phyloP scores from a whole-genome alignment of 2,888 invertebrate species.

The Flexamia atlantica region DNA sequence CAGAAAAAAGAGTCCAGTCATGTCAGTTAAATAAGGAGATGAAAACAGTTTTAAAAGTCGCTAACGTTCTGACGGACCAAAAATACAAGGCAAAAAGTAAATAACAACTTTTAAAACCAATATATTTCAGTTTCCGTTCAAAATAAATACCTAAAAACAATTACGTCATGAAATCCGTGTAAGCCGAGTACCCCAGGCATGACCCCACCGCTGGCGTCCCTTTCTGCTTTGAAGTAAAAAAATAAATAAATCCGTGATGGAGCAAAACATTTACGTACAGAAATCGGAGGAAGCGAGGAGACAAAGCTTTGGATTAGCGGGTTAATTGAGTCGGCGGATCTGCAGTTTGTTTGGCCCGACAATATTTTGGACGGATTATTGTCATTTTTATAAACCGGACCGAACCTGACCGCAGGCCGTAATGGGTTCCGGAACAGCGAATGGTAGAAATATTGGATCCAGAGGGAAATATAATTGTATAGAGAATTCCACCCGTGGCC shows the following conservation, averaged over 20 bases:
- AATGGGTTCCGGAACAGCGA: conserved; percentile 15
- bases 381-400: conserved; percentile 43
- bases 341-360: conserved; percentile 45
- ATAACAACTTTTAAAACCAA: too few relatives aligned
- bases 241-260: conserved; percentile 48
- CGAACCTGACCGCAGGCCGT: conserved; percentile 25
- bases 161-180: not conserved
- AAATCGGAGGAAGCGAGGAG: conserved; percentile 10
- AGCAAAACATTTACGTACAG: conserved; percentile 24
- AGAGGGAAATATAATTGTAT: not conserved
- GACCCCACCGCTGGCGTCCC: not conserved
- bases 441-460: conserved; percentile 10
- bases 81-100: too few relatives aligned
- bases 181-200: not conserved
- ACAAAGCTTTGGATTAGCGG: conserved; percentile 48
- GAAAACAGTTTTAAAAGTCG: too few relatives aligned
- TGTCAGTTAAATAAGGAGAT: too few relatives aligned
- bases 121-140: too few relatives aligned
- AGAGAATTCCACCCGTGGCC: too few relatives aligned
- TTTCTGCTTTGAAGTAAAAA: conserved; percentile 25
- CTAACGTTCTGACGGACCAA: too few relatives aligned
- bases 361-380: conserved; percentile 43
- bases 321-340: not conserved
- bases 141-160: too few relatives aligned
- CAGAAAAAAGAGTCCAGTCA: too few relatives aligned